Conservation (phyloP, 2,888 invertebrate species). For the Rhagium mordax region DNA sequence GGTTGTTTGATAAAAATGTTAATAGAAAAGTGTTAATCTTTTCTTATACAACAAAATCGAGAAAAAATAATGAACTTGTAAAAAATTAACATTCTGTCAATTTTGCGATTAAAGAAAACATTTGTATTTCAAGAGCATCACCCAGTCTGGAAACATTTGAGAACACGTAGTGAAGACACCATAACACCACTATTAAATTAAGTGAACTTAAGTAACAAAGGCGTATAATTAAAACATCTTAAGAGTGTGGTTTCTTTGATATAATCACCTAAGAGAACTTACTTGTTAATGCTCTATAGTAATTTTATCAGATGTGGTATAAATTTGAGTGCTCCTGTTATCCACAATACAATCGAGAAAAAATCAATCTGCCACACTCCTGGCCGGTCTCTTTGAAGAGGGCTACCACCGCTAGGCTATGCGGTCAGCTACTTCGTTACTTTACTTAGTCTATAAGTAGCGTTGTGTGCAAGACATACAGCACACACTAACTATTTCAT, state of each 20-base stretch:
- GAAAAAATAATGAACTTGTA: no score
- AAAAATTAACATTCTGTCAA: no score
- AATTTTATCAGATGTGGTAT: slow-evolving; percentile 53
- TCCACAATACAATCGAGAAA: slow-evolving; percentile 52
- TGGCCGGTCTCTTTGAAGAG: slow-evolving; percentile 47
- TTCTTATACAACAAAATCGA: no score
- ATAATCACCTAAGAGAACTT: slow-evolving; percentile 57
- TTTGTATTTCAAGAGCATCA: background rate
- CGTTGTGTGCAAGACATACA: background rate
- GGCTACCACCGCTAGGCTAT: slow-evolving; percentile 43
- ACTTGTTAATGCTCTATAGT: slow-evolving; percentile 39
- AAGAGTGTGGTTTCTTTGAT: slow-evolving; percentile 59
- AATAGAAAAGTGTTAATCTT: no score
- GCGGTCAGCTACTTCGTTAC: slow-evolving; percentile 28
- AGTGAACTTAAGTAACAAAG: slow-evolving; percentile 41
- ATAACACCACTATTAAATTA: slow-evolving; percentile 23
- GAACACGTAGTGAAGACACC: background rate
- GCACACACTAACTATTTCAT: background rate
- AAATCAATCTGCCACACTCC: slow-evolving; percentile 47
- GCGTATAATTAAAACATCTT: slow-evolving; percentile 39
- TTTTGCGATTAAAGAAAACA: no score
- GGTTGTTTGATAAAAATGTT: no score
- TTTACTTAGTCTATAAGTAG: background rate
- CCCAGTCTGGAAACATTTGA: background rate
- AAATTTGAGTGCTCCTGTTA: slow-evolving; percentile 50